Conservation (phyloP, 2,113 vertebrate species). For the Talpa occidentalis region DNA sequence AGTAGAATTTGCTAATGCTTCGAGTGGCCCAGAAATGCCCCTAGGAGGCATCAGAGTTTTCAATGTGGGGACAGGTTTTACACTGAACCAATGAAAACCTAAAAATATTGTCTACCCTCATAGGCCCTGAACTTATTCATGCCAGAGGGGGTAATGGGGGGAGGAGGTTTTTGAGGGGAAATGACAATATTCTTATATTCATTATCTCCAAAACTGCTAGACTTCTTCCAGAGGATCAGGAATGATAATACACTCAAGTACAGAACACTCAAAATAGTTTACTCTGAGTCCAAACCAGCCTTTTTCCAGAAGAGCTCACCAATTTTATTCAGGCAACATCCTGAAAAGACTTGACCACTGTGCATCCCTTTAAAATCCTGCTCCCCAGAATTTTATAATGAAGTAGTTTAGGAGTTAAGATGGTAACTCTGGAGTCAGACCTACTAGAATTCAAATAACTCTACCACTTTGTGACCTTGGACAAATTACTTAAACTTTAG, state of each 20-base stretch:
- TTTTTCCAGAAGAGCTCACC: background rate
- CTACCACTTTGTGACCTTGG: background rate
- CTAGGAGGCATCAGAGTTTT: slow-evolving; percentile 7
- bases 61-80: background rate
- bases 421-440: background rate
- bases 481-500: background rate
- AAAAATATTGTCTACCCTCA: background rate
- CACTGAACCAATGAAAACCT: background rate
- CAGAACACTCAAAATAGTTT: background rate
- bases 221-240: background rate
- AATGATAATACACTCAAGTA: background rate
- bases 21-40: slow-evolving; percentile 1
- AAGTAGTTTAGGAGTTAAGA: background rate
- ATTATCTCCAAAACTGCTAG: background rate
- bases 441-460: background rate
- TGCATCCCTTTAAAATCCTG: slow-evolving; percentile 11
- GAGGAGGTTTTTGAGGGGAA: background rate
- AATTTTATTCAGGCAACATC: background rate
- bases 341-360: background rate
- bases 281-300: background rate
- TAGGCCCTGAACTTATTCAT: background rate
- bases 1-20: background rate
- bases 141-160: background rate
- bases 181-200: background rate
- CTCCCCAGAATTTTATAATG: background rate